Evolutionary conservation across 2,113 vertebrate species (phyloP).

Genomic region (Onychorhynchus coronatus): DNA sequence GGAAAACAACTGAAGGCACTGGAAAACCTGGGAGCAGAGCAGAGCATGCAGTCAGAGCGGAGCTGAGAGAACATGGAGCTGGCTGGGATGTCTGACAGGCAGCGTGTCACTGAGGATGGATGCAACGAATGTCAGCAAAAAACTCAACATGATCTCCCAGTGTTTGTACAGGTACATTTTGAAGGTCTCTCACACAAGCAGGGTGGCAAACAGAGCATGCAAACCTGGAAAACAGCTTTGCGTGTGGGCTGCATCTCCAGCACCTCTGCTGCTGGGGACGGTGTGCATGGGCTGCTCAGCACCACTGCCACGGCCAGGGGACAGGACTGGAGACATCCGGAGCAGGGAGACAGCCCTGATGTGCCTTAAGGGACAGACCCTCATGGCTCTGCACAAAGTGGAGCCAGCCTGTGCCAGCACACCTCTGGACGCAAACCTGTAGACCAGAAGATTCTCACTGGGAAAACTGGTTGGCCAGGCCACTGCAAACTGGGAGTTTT

Average conservation of each 20-base stretch:
- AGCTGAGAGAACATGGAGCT: background rate
- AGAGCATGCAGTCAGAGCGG: rapidly evolving
- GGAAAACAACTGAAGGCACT: background rate
- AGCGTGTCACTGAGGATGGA: background rate
- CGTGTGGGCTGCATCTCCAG: background rate
- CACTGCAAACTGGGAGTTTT: background rate
- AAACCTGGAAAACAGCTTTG: background rate
- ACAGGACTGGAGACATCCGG: background rate
- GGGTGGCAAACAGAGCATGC: background rate
- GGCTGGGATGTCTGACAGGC: background rate
- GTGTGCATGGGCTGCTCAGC: background rate
- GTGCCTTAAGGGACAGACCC: background rate
- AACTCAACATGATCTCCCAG: background rate
- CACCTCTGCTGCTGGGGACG: background rate
- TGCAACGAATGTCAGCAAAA: background rate
- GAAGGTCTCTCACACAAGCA: background rate
- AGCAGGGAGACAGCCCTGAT: background rate
- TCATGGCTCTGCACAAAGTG: background rate
- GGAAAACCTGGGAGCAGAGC: background rate
- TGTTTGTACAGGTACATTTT: background rate
- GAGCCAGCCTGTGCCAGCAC: background rate
- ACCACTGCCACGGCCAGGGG: rapidly evolving
- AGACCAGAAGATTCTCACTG: background rate
- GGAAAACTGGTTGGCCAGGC: background rate
- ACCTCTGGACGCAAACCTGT: background rate